Evolutionary conservation across 2,888 invertebrate species (phyloP), one percentile per base, ranked within the genome.

Genomic region (Aleiodes leptofemur): DNA sequence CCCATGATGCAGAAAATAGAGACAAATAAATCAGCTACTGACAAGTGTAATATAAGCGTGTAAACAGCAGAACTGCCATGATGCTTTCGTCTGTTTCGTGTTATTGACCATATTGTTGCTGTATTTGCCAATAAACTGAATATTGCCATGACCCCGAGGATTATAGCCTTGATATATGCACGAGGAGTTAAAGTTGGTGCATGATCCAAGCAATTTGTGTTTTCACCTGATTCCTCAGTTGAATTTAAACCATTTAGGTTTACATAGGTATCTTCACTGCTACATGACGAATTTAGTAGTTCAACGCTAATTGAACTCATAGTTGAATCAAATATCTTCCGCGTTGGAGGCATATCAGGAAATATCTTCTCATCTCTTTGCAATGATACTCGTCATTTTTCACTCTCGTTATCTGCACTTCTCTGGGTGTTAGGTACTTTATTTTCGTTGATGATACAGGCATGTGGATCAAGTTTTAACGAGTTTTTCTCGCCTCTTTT

Each of bases 1-100:
- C 95, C 95, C 4, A 93, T 93, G 78, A 96, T 93, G 86, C 96
- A 96, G 88, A 95, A 96, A 64, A 95, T 90, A 0, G 96, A 95
- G 5, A 96, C 96, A 34, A 96, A 90, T 14, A 96, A 91, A 89
- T 96, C 96, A 1, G 96, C 95, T 69, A 96, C 92, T 13, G 96
- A 95, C n/a, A 96, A 90, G 86, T 96, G 96, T 72, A 95, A 92
- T 83, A 96, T 95, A 59, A 96, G 90, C 64, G 94, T 94, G 84
- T 96, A 95, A 79, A 94, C 93, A 0, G 94, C 93, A 50, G 94
- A 93, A 92, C 93, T 94, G 9, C 92, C 92, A 23, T 93, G 93
- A 9, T 93, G 90, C 31, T 91, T 90, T 23, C 92, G 89, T 80
- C 93, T 92, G 4, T 94, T 93, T 83, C 92, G 92, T 80, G 92